Percentiles rank a stretch among this genome's conserved stretches.
These are phyloP conservation scores for Lordiphosa clarofinis DNA, from an alignment of 1,140 invertebrate genomes.

Conservation along the genomic window DNA sequence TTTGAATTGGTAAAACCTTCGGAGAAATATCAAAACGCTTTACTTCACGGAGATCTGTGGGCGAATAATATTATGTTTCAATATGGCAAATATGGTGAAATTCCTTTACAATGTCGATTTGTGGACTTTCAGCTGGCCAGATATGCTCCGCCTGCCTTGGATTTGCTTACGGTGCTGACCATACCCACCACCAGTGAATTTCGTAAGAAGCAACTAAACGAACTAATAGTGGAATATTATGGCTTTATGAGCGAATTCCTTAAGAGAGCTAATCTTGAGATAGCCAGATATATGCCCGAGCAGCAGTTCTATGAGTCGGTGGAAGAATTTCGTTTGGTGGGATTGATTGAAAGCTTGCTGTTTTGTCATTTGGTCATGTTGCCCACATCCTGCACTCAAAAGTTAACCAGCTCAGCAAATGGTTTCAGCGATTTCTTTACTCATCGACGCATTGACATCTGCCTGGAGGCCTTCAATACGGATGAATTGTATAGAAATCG, in stretches of 20 bases:
- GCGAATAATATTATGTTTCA: constrained; percentile 84
- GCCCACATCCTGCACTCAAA: constrained; percentile 61
- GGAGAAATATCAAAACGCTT: constrained; percentile 81
- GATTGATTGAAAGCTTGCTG: constrained; percentile 80
- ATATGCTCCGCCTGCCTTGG: constrained; percentile 81
- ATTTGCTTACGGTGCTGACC: constrained; percentile 81
- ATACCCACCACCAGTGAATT: constrained; percentile 80
- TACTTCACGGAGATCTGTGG: constrained; percentile 84
- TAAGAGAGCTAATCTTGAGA: constrained; percentile 65
- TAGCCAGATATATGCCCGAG: constrained; percentile 74
- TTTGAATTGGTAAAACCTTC: constrained; percentile 80
- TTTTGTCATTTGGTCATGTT: constrained; percentile 80
- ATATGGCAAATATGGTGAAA: constrained; percentile 76
- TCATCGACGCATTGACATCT: constrained; percentile 79
- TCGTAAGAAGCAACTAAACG: constrained; percentile 77
- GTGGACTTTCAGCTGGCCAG: constrained; percentile 84
- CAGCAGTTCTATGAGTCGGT: constrained; percentile 78
- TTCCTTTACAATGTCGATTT: constrained; percentile 80
- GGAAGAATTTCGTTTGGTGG: constrained; percentile 80
- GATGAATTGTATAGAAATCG: constrained; percentile 77
- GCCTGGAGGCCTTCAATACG: constrained; percentile 78
- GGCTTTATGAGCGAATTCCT: constrained; percentile 78
- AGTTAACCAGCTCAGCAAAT: constrained; percentile 76
- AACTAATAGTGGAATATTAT: constrained; percentile 81
- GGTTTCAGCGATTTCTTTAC: constrained; percentile 76